Conservation (phyloP, 2,888 invertebrate species). For the Lasioglossum zephyrum region DNA sequence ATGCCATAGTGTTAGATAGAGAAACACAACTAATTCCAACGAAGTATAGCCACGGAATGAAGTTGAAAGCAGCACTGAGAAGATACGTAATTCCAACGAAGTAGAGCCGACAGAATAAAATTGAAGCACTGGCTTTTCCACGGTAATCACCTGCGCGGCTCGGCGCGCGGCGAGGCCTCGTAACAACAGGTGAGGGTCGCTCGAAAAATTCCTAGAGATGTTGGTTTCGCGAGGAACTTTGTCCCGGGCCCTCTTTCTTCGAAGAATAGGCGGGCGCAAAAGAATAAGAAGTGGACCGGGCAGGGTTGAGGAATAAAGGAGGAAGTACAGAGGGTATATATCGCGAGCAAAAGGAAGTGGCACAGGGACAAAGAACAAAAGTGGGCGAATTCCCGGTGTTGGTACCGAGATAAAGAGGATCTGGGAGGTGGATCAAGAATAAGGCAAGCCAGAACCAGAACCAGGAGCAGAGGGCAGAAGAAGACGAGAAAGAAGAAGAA, state of each 20-base stretch:
- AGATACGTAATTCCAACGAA: not conserved
- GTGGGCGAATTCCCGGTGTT: constrained; percentile 72
- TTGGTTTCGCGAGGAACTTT: constrained; percentile 42
- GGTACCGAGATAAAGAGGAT: constrained; percentile 67
- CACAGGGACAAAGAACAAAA: constrained; percentile 73
- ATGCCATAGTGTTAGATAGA: too few relatives aligned
- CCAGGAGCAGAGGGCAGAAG: constrained; percentile 13
- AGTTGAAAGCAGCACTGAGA: not conserved
- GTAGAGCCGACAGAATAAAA: not conserved
- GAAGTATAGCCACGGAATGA: not conserved
- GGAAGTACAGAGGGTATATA: constrained; percentile 64
- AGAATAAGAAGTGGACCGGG: constrained; percentile 69
- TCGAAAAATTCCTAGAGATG: constrained; percentile 24
- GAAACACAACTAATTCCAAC: not conserved
- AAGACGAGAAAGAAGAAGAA: constrained; percentile 48
- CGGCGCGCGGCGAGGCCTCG: not conserved
- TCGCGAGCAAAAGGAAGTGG: constrained; percentile 70
- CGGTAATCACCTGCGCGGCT: not conserved
- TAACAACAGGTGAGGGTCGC: constrained; percentile 52
- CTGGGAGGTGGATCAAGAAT: constrained; percentile 44
- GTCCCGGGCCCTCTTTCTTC: constrained; percentile 52
- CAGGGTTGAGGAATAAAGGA: constrained; percentile 68
- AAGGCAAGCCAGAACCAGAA: constrained; percentile 37
- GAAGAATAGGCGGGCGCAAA: constrained; percentile 67
- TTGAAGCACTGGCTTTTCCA: not conserved